Base-by-base conservation (phyloP, 1,140 invertebrate genomes). In the Nasonia vitripennis region DNA sequence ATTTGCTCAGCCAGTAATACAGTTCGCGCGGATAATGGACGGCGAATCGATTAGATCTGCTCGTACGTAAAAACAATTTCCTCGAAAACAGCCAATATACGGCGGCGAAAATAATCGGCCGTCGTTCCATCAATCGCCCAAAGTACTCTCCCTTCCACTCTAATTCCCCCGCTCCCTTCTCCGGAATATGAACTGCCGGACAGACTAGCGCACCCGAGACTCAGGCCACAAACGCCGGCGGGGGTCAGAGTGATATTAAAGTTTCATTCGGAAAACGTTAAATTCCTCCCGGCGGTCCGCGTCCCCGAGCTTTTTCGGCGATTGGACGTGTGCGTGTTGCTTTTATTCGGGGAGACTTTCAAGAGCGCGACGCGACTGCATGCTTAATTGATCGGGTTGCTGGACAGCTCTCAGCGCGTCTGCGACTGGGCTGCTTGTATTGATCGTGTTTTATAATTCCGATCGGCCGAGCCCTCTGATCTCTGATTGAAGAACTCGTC, bases 201-300 rank as follows among this genome's bases (percentile, higher is more conserved):
- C 68, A 17, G 10, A 71, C 31, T 2, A 2, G 27, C 55, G 17
- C 68, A 70, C 10, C 7, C 68, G n/a, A 27, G 68, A 11, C 5
- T 9, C 67, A 5, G 2, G 73, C 55, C 55, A 23, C 31, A 51
- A 74, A 45, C 7, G 20, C 73, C n/a, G 51, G 37, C 27, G 67
- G 85, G 74, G 78, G 23, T 27, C 62, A 10, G 68, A 34, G 67
- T 9, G 9, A 45, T 78, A 80, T 83, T 84, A 84, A 84, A 84
- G 23, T 84, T 84, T 84, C 70, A 84, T 84, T 55, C n/a, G 45
- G 67, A 84, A 73, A 62, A 84, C 83, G 45, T 83, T 78, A 83
- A 83, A 83, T 83, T 83, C 74, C 41, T 34, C 14, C 62, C 14
- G 14, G 62, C 5, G 34, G 27, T 1, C 27, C 62, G 14, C 81